phyloP scores from a whole-genome alignment of 1,140 invertebrate genomes.

The Epicauta chinensis region DNA sequence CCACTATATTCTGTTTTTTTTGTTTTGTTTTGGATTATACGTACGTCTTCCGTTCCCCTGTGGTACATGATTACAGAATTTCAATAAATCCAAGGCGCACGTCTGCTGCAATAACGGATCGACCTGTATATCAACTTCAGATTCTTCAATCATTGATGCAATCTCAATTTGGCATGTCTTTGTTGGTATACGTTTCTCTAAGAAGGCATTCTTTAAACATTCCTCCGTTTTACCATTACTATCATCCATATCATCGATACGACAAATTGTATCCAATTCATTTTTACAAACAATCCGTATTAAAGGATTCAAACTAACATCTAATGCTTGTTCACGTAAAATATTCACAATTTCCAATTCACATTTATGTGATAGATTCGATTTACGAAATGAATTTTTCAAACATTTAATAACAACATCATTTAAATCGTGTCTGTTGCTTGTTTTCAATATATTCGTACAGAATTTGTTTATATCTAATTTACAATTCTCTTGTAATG shows the following conservation, averaged over 20 bases:
- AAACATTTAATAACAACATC: constrained; percentile 60
- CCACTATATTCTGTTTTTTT: no score
- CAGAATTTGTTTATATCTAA: constrained; percentile 70
- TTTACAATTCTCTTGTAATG: constrained; percentile 70
- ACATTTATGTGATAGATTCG: constrained; percentile 66
- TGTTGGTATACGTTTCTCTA: constrained; percentile 63
- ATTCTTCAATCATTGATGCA: constrained; percentile 71
- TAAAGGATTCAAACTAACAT: constrained; percentile 80
- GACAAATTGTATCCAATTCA: constrained; percentile 60
- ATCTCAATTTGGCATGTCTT: constrained; percentile 73
- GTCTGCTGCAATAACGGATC: constrained; percentile 73
- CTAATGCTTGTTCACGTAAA: constrained; percentile 77
- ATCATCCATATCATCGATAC: constrained; percentile 47
- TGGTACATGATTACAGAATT: constrained; percentile 73
- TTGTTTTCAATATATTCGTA: constrained; percentile 26
- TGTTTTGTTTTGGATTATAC: no score
- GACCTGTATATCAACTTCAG: constrained; percentile 74
- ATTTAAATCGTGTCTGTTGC: constrained; percentile 46
- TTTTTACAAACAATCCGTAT: constrained; percentile 68
- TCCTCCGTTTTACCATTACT: constrained; percentile 65
- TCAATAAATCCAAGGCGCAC: constrained; percentile 73
- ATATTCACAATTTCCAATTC: constrained; percentile 75
- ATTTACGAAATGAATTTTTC: constrained; percentile 69
- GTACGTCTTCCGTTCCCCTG: constrained; percentile 82
- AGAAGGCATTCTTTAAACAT: constrained; percentile 79